phyloP scores from a whole-genome alignment of 2,888 invertebrate genomes.

The Apodemia mormo region DNA sequence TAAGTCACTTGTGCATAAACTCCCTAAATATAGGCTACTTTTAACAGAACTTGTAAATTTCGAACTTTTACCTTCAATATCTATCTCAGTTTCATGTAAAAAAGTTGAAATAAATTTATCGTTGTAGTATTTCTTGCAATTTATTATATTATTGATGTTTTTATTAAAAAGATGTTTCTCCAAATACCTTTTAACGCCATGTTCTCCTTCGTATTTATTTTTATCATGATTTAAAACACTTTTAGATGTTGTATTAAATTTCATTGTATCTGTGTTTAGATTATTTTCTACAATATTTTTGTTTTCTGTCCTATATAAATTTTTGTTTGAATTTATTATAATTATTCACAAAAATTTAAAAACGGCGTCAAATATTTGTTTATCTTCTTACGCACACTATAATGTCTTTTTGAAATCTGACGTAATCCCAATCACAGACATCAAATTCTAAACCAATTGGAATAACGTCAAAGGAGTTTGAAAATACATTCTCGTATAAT shows the following conservation, averaged over 20 bases:
- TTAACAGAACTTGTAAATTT: background rate
- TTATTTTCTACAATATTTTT: background rate
- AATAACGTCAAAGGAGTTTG: background rate
- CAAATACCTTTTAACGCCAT: background rate
- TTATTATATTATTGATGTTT: background rate
- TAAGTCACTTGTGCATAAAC: background rate
- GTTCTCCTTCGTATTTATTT: background rate
- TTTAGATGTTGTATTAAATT: background rate
- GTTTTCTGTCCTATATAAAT: background rate
- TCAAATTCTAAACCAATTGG: background rate
- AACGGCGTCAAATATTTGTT: background rate
- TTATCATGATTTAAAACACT: background rate
- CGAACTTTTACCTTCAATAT: background rate
- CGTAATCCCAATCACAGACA: background rate
- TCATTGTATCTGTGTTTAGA: background rate
- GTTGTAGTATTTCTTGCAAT: background rate
- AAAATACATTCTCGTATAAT: background rate
- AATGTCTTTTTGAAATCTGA: background rate
- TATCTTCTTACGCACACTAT: background rate
- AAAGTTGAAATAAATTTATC: background rate
- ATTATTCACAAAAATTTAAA: constrained; percentile 11
- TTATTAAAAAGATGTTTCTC: constrained; percentile 3
- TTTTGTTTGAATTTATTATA: background rate
- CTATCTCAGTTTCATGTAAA: background rate
- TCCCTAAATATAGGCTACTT: background rate